Base-by-base conservation (phyloP, 2,797 vertebrate genomes). In the Sebastes taczanowskii region DNA sequence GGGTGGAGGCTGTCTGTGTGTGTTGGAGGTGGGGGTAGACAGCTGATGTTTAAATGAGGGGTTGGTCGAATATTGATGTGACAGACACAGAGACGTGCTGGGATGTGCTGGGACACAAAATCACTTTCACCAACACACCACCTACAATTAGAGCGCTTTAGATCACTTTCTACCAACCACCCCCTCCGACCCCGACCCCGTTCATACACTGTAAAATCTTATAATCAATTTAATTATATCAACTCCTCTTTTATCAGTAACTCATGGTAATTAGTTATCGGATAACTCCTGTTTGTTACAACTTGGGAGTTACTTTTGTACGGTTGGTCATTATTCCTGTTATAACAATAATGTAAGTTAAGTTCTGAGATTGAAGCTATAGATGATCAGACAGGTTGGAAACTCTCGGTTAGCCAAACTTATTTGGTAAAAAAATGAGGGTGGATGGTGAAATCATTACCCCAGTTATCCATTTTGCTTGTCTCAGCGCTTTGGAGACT, bases 1-100 rank as follows among this genome's bases (percentile, higher is more conserved):
- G 62, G 61, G 82, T 72, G 30, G 30, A 18, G 72, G 52, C 6
- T 66, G 34, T 72, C 34, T 58, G 63, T 64, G 74, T 66, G 29
- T 58, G 63, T 16, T 34, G 71, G 29, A 20, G 46, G 65, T 46
- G 69, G 75, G 89, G 63, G 81, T 77, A 90, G 92, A 92, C 91
- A 92, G 85, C 83, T 93, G 91, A 93, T 87, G 89, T 70, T 79
- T 88, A 92, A 93, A 92, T 93, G 71, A 91, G 86, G 82, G 91
- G 88, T 85, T 93, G 84, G 84, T 78, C 55, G 89, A 92, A 91
- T 91, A 88, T 91, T 89, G 90, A 91, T 85, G 90, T 86, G 87
- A 88, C 85, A 89, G 81, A 86, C 79, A 88, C 70, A 86, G 55
- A 84, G 83, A 81, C 71, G 55, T 59, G 81, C 74, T 74, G 73